phyloP scores from a whole-genome alignment of 2,888 invertebrate genomes.

The Eupsilia transversa region DNA sequence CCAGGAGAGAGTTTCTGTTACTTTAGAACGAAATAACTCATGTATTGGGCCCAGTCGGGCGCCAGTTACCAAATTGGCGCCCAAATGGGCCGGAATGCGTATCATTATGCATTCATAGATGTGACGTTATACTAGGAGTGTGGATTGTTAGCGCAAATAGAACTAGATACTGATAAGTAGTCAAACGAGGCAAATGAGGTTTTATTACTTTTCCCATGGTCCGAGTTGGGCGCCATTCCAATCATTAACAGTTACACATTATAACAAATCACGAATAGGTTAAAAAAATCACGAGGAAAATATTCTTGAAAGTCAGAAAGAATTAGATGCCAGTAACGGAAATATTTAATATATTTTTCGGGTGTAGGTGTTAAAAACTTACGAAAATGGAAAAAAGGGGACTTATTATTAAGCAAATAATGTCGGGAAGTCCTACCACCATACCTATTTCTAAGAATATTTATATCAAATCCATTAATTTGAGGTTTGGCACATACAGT shows the following conservation, averaged over 20 bases:
- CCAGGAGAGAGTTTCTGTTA: not conserved
- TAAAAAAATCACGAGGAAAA: not conserved
- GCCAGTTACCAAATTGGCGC: conserved; percentile 20
- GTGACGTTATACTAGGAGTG: not conserved
- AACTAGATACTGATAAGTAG: not conserved
- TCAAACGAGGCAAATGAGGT: not conserved
- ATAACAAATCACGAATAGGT: not conserved
- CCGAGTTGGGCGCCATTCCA: conserved; percentile 19
- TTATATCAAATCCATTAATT: not conserved
- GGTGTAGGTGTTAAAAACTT: not conserved
- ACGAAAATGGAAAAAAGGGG: not conserved
- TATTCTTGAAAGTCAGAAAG: no score
- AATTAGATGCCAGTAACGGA: not conserved
- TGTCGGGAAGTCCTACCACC: not conserved
- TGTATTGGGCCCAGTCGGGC: not conserved
- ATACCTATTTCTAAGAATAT: not conserved
- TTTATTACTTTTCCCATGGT: not conserved
- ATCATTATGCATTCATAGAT: not conserved
- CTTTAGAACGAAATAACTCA: not conserved
- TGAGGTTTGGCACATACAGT: not conserved
- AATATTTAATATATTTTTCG: not conserved
- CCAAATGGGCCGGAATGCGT: not conserved
- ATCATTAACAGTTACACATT: no score
- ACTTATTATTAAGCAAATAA: not conserved
- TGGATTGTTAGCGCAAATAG: no score